Conservation (phyloP, 2,888 invertebrate genomes). For the Lamellibrachia columna region DNA sequence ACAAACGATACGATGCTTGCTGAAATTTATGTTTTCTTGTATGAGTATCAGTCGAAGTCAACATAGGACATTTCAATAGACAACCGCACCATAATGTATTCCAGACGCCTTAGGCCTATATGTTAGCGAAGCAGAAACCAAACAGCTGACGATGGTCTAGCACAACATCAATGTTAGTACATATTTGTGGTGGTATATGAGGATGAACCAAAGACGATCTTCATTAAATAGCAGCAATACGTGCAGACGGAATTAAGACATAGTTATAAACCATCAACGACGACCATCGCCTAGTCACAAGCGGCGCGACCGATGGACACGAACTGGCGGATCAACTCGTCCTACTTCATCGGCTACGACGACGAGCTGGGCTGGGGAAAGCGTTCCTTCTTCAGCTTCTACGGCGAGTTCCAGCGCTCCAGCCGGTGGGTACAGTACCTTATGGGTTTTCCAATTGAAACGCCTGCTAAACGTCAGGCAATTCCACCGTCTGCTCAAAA, state of each 20-base stretch:
- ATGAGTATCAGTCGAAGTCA: not conserved
- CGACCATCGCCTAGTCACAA: not conserved
- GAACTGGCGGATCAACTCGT: constrained; percentile 19
- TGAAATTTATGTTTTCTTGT: not conserved
- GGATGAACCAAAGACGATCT: not conserved
- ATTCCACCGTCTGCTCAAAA: too few relatives aligned
- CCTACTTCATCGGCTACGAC: constrained; percentile 25
- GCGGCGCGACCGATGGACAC: not conserved
- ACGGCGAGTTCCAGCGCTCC: constrained; percentile 25
- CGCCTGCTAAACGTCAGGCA: too few relatives aligned
- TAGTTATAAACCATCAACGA: not conserved
- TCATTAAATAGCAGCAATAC: not conserved
- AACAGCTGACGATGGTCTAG: too few relatives aligned
- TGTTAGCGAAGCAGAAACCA: too few relatives aligned
- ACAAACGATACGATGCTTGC: too few relatives aligned
- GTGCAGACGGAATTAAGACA: not conserved
- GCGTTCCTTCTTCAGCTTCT: constrained; percentile 21
- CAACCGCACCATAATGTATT: too few relatives aligned
- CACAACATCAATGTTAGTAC: too few relatives aligned
- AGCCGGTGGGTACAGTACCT: not conserved
- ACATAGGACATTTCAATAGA: too few relatives aligned
- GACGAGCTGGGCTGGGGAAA: constrained; percentile 23
- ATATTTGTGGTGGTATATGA: not conserved
- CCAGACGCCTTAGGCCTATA: too few relatives aligned
- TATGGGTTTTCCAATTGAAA: too few relatives aligned